Percentiles rank a stretch among this genome's conserved stretches.
Evolutionary conservation across 2,797 vertebrate genomes (phyloP).

Genomic region (Trachops cirrhosus): DNA sequence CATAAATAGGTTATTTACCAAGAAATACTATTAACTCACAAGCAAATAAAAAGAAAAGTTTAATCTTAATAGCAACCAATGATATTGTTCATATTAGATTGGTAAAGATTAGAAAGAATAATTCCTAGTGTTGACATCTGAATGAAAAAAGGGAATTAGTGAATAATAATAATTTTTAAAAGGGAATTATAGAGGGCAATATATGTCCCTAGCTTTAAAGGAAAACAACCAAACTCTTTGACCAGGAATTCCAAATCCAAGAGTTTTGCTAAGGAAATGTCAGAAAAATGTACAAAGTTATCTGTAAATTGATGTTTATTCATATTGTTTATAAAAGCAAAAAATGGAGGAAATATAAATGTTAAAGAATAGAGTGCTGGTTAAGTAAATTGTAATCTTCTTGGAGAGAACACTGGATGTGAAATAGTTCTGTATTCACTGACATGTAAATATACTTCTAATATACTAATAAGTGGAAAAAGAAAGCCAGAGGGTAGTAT

Average conservation of each 20-base stretch:
- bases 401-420: not conserved
- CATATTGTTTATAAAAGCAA: not conserved
- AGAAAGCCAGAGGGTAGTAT: not conserved
- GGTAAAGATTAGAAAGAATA: not conserved
- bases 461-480: not conserved
- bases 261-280: not conserved
- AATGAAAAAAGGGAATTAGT: not conserved
- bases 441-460: not conserved
- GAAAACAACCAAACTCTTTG: not conserved
- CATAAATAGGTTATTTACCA: not conserved
- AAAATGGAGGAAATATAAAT: not conserved
- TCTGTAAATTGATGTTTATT: not conserved
- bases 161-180: not conserved
- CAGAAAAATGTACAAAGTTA: not conserved
- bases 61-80: not conserved
- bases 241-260: not conserved
- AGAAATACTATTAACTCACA: not conserved
- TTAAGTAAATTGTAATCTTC: not conserved
- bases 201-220: not conserved
- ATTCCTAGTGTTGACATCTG: not conserved
- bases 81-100: not conserved
- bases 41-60: not conserved
- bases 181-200: not conserved
- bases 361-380: too few species aligned
- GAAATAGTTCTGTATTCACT: not conserved